Conservation (phyloP, 1,140 invertebrate species). For the Eumeta japonica region DNA sequence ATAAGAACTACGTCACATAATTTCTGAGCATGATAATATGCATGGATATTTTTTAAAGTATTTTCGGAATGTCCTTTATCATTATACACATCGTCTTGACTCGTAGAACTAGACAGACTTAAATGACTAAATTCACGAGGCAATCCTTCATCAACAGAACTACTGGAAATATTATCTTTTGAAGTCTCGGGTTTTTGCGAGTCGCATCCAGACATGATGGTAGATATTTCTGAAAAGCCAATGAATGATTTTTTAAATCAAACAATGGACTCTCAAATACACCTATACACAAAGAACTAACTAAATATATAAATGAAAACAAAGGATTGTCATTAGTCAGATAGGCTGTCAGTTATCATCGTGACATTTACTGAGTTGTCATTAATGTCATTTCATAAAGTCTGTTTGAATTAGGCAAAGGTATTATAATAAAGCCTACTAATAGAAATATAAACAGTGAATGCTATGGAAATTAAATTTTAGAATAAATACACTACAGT, state of each 20-base stretch:
- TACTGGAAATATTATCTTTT: constrained; percentile 47
- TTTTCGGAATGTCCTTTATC: constrained; percentile 77
- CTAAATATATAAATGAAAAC: constrained; percentile 30
- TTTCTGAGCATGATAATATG: constrained; percentile 75
- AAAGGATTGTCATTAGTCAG: constrained; percentile 30
- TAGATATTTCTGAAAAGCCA: background rate
- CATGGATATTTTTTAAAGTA: constrained; percentile 77
- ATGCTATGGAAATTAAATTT: too few relatives aligned
- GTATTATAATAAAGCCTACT: too few relatives aligned
- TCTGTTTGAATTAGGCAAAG: too few relatives aligned
- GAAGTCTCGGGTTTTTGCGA: constrained; percentile 35
- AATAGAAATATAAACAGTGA: too few relatives aligned
- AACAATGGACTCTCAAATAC: constrained; percentile 8
- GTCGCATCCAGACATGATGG: constrained; percentile 43
- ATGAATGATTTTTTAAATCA: constrained; percentile 8
- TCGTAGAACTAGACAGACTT: constrained; percentile 56
- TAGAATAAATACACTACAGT: too few relatives aligned
- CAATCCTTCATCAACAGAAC: constrained; percentile 52
- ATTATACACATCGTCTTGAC: constrained; percentile 74
- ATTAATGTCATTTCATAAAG: too few relatives aligned
- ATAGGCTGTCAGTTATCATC: too few relatives aligned
- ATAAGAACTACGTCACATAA: constrained; percentile 78
- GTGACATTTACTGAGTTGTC: too few relatives aligned
- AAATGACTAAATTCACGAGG: constrained; percentile 59
- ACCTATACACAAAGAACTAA: constrained; percentile 12